Conservation (phyloP, 2,888 invertebrate genomes). For the Diaprepes abbreviatus region DNA sequence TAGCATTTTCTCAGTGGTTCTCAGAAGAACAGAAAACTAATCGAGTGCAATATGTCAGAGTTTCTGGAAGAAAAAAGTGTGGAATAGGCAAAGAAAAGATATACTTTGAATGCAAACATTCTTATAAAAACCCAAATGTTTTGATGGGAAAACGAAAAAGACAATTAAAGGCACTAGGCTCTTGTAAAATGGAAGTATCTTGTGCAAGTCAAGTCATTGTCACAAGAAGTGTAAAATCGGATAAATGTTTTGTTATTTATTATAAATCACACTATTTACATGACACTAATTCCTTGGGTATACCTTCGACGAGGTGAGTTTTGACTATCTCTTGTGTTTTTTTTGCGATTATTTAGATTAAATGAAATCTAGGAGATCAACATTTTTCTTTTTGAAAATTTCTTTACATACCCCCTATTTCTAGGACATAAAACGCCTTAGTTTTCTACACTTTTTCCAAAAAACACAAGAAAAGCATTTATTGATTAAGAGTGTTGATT, state of each 20-base stretch:
- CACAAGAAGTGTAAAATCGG: neutral
- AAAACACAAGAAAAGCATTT: no score
- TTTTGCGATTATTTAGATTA: no score
- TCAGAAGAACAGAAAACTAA: neutral
- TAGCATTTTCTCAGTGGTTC: neutral
- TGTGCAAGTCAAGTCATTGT: constrained; percentile 1
- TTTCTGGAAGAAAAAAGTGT: neutral
- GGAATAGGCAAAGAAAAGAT: neutral
- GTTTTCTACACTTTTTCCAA: no score
- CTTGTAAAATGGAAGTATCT: neutral
- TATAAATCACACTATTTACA: constrained; percentile 14
- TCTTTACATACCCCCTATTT: no score
- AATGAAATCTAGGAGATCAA: no score
- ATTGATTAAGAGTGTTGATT: no score
- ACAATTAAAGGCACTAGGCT: neutral
- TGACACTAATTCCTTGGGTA: no score
- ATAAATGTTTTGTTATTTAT: neutral
- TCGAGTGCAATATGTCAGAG: neutral
- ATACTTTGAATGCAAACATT: constrained; percentile 4
- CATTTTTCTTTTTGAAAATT: no score
- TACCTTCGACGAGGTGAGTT: no score
- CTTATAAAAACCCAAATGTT: neutral
- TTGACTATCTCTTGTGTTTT: no score
- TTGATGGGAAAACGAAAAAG: neutral
- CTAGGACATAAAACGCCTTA: no score